phyloP scores from a whole-genome alignment of 1,140 invertebrate genomes.

The Thaumatotibia leucotreta region DNA sequence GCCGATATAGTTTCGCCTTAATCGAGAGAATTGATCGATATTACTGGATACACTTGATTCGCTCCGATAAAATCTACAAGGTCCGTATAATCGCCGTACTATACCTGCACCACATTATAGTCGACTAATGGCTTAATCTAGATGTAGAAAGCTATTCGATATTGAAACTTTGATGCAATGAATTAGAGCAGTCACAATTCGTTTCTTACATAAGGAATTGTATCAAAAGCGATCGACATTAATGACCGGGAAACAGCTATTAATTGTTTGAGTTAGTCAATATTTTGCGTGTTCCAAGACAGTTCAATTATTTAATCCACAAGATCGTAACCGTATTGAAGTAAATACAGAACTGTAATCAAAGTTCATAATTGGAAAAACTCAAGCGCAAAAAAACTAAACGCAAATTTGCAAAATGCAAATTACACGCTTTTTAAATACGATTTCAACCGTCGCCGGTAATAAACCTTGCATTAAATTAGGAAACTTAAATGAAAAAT shows the following conservation, averaged over 20 bases:
- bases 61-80: constrained; percentile 41
- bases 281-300: background rate
- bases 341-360: background rate
- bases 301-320: background rate
- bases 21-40: constrained; percentile 56
- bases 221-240: background rate
- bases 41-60: constrained; percentile 48
- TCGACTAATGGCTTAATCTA: constrained; percentile 59
- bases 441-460: background rate
- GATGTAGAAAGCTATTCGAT: constrained; percentile 55
- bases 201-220: constrained; percentile 5
- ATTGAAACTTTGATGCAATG: constrained; percentile 54
- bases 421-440: background rate
- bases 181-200: constrained; percentile 44
- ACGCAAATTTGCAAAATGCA: background rate
- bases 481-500: background rate
- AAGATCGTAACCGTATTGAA: background rate
- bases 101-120: constrained; percentile 45
- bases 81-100: constrained; percentile 40
- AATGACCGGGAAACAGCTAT: background rate
- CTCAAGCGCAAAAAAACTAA: background rate
- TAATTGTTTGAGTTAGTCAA: background rate
- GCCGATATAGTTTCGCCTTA: constrained; percentile 53
- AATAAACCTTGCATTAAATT: background rate
- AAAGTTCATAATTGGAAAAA: background rate